Evolutionary conservation across 2,113 vertebrate genomes (phyloP).

Genomic region (Bostrychus sinensis): DNA sequence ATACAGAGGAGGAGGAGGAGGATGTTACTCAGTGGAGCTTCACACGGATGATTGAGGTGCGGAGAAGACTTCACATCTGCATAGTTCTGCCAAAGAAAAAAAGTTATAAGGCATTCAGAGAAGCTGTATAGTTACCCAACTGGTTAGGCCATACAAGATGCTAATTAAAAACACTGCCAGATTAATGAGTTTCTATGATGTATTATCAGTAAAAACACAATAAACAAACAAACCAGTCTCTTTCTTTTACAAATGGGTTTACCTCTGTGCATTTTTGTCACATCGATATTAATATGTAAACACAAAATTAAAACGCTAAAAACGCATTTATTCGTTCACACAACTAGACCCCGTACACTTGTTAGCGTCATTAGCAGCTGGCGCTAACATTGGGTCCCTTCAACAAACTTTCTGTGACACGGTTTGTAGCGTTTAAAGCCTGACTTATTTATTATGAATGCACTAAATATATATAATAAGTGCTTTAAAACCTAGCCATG

Average conservation of each 20-base stretch:
- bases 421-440: not conserved
- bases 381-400: constrained; percentile 32
- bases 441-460: not conserved
- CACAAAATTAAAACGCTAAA: not conserved
- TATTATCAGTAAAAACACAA: not conserved
- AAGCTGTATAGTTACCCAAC: constrained; percentile 36
- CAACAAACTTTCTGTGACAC: not conserved
- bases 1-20: constrained; percentile 73
- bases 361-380: constrained; percentile 43
- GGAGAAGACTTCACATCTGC: constrained; percentile 55
- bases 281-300: not conserved
- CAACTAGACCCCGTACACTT: constrained; percentile 12
- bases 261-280: not conserved
- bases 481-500: too few relatives aligned
- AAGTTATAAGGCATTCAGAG: constrained; percentile 1
- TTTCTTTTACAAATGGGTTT: not conserved
- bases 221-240: not conserved
- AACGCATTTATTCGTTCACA: not conserved
- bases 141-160: constrained; percentile 24
- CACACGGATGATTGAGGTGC: constrained; percentile 5
- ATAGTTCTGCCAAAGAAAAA: constrained; percentile 29
- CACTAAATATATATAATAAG: not conserved
- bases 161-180: not conserved
- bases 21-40: constrained; percentile 50
- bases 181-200: not conserved